Conservation (phyloP, 1,140 invertebrate species). For the Acyrthosiphon pisum region DNA sequence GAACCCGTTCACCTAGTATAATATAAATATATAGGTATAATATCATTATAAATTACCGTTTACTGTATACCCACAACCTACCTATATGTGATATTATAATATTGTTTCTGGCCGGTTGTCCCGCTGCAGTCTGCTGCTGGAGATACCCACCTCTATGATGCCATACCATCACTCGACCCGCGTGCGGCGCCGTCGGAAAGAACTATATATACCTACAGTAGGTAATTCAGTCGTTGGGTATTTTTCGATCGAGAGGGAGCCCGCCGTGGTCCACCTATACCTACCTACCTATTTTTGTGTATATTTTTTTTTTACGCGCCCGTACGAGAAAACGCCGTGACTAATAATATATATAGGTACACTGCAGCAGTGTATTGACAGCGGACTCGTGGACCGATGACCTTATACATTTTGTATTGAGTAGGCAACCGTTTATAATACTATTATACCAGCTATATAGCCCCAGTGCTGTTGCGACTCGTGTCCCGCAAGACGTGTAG, state of each 20-base stretch:
- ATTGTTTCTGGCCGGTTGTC: neutral
- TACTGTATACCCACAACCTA: neutral
- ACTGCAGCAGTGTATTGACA: neutral
- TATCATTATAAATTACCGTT: neutral
- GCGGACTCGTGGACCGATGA: neutral
- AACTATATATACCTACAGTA: neutral
- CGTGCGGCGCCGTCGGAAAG: neutral
- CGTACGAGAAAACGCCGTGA: constrained; percentile 10
- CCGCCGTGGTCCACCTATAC: neutral
- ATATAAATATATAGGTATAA: neutral
- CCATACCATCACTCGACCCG: neutral
- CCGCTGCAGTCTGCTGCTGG: too few species aligned
- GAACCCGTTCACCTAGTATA: neutral
- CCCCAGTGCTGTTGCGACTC: neutral
- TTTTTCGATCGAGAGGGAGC: neutral
- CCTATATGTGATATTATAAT: neutral
- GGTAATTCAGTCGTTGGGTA: neutral
- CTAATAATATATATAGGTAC: neutral
- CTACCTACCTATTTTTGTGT: neutral
- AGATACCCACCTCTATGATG: neutral
- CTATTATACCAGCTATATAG: neutral
- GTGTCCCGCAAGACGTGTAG: neutral
- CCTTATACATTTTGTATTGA: neutral
- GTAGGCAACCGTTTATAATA: constrained; percentile 9
- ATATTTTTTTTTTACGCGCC: neutral